Base-by-base conservation (phyloP, 2,888 invertebrate species). In the Drosophila anomelani region DNA sequence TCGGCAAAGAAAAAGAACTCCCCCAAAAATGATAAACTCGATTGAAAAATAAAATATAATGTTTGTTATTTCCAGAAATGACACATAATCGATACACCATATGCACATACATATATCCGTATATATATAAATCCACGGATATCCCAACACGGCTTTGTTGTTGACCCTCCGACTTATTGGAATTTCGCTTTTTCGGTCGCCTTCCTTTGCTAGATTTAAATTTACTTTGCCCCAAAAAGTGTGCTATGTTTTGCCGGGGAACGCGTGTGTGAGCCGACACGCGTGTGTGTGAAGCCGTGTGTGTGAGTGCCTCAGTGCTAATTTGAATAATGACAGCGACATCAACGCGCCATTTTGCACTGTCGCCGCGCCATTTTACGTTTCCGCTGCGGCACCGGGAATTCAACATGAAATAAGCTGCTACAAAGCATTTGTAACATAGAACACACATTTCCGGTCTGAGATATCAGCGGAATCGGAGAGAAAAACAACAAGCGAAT, bases 311-410 rank as follows among this genome's bases (percentile, higher is more conserved):
- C 77, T 77, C 85, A 80, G 75, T 81, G 80, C 85, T 89, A 86
- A 89, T 86, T 86, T 86, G 89, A 87, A 86, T 89, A 89, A 86
- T 89, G 89, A 89, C 80, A 86, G 79, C 87, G 85, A 87, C 85
- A 81, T 81, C 85, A 79, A 76, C 77, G 80, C 77, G 78, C 75
- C 89, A 88, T 86, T 88, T 85, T 86, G 87, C 84, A 81, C 78
- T 75, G 77, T 75, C 70, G 60, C 75, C 82, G 78, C 62, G 57
- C 77, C 73, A 84, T 87, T 77, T 76, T 60, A 68, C 47, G 66
- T 80, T 76, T 80, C 73, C 83, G 75, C 75, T 76, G 88, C 86
- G 80, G 77, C 88, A 85, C 61, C 74, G 74, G 66, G 77, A 76
- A 68, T 81, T 70, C 47, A 69, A 69, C 64, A 74, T 76, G 63